Percentiles rank a stretch among this genome's conserved stretches.
phyloP scores from a whole-genome alignment of 1,140 invertebrate species.

The Venturia canescens region DNA sequence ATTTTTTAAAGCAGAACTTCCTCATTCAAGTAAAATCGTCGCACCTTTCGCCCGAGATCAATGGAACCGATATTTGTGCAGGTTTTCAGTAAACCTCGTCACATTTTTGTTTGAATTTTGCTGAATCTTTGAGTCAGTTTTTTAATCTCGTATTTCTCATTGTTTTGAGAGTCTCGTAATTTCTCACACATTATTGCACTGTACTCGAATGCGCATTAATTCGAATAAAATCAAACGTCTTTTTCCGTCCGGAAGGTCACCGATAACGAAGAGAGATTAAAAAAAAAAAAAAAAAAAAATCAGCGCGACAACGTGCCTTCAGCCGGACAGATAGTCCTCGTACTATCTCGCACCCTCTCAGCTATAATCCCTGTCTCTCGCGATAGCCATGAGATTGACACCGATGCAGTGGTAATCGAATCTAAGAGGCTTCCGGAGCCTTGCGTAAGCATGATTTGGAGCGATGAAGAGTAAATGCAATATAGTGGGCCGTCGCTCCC shows the following conservation, averaged over 20 bases:
- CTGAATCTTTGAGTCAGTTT: too few relatives aligned
- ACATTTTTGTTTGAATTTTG: too few relatives aligned
- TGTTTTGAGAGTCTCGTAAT: too few relatives aligned
- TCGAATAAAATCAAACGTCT: too few relatives aligned
- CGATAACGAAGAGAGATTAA: neutral
- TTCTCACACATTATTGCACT: too few relatives aligned
- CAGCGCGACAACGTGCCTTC: neutral
- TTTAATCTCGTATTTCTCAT: too few relatives aligned
- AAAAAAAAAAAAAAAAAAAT: neutral
- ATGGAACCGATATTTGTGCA: too few relatives aligned
- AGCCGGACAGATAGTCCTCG: neutral
- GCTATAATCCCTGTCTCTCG: neutral
- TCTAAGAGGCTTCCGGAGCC: conserved; percentile 20
- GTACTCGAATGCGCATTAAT: too few relatives aligned
- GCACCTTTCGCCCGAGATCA: too few relatives aligned
- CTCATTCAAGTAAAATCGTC: too few relatives aligned
- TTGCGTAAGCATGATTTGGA: conserved; percentile 7
- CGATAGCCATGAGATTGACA: conserved; percentile 19
- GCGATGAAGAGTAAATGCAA: neutral
- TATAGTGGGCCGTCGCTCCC: neutral
- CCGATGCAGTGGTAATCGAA: conserved; percentile 9
- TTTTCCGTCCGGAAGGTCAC: neutral
- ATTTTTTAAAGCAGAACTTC: too few relatives aligned
- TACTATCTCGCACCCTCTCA: neutral
- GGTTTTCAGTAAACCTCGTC: too few relatives aligned